phyloP scores from a whole-genome alignment of 2,113 vertebrate genomes.

The Nettapus auritus region DNA sequence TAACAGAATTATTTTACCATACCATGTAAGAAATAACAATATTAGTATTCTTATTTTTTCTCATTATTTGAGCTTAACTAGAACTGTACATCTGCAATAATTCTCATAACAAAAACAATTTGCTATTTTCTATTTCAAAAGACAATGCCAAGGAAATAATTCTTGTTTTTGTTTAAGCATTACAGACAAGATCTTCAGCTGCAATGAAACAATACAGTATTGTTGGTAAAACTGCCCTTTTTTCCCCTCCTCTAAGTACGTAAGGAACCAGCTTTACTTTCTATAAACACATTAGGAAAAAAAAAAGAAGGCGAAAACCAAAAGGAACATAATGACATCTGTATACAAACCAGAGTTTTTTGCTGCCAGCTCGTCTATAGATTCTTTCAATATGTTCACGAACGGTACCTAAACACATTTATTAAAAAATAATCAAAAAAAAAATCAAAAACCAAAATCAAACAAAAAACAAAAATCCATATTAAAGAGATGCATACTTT shows the following conservation, averaged over 20 bases:
- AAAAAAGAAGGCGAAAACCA: not conserved
- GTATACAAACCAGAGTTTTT: slow-evolving; percentile 95
- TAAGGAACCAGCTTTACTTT: not conserved
- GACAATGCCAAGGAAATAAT: not conserved
- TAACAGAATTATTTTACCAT: not conserved
- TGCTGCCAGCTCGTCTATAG: slow-evolving; percentile 94
- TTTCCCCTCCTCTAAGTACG: not conserved
- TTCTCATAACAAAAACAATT: not conserved
- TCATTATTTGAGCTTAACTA: not conserved
- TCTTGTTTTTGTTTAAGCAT: not conserved
- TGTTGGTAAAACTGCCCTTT: not conserved
- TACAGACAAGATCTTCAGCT: not conserved
- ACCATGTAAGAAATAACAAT: not conserved
- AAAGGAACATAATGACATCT: not conserved
- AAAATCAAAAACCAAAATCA: too few relatives aligned
- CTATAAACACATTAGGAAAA: not conserved
- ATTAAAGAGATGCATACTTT: not conserved
- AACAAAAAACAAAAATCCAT: not conserved
- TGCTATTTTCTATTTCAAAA: not conserved
- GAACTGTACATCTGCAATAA: not conserved
- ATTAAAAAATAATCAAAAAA: not conserved
- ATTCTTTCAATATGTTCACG: slow-evolving; percentile 92
- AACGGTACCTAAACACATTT: slow-evolving; percentile 81
- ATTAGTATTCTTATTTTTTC: not conserved
- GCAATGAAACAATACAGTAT: not conserved